phyloP scores from a whole-genome alignment of 2,888 invertebrate genomes.

The Odontomyia ornata region DNA sequence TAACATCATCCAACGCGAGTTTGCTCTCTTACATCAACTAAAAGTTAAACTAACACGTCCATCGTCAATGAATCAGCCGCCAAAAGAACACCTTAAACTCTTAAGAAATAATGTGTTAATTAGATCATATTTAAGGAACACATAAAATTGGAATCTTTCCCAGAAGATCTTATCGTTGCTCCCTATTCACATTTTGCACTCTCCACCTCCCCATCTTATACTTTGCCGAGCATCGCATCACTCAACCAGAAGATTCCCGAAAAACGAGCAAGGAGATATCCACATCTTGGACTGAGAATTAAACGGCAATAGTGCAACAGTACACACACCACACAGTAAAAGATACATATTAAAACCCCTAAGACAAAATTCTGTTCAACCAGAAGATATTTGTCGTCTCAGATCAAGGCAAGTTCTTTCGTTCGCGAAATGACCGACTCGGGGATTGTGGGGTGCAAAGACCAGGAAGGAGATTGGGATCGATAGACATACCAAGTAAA shows the following conservation, averaged over 20 bases:
- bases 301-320: neutral
- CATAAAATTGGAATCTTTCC: conserved; percentile 1
- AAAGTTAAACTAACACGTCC: too few species aligned
- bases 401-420: conserved; percentile 12
- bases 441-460: neutral
- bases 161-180: neutral
- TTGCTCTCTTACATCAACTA: too few species aligned
- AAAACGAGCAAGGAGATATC: neutral
- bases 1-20: too few species aligned
- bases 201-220: neutral
- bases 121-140: neutral
- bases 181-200: neutral
- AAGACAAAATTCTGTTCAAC: conserved; percentile 2
- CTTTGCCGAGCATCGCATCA: neutral
- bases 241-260: neutral
- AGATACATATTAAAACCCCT: too few species aligned
- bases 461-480: neutral
- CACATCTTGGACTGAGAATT: neutral
- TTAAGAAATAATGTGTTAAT: neutral
- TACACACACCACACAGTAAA: neutral
- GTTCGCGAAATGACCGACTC: neutral
- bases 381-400: conserved; percentile 11
- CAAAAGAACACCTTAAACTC: neutral
- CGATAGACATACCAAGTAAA: neutral
- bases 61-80: neutral